Percentiles rank a stretch among this genome's conserved stretches.
These are phyloP conservation scores for Chamaetylas fuelleborni DNA, from an alignment of 2,113 vertebrate species.

Conservation along the genomic window DNA sequence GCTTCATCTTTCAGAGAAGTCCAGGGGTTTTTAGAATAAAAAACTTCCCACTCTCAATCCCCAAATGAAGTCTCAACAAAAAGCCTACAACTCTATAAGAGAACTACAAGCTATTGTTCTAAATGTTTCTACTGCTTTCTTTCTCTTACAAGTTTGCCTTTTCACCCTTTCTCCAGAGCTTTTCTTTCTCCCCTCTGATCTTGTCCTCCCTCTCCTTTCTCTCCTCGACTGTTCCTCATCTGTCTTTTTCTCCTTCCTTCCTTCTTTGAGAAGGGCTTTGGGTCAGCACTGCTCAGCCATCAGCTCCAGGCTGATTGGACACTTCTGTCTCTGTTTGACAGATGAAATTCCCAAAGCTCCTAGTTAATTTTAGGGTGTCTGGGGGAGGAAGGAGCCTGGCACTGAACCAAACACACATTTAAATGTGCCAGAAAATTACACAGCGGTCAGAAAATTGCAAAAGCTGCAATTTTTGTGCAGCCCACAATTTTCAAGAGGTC, in stretches of 20 bases:
- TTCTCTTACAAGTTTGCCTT: neutral
- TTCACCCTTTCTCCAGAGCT: neutral
- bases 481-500: conserved; percentile 53
- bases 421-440: conserved; percentile 48
- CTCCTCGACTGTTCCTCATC: neutral
- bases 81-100: neutral
- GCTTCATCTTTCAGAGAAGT: neutral
- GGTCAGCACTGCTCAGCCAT: neutral
- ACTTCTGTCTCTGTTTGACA: conserved; percentile 24
- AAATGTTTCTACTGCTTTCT: neutral
- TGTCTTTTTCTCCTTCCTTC: neutral
- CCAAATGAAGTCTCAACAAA: neutral
- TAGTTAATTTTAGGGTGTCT: conserved; percentile 66
- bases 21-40: neutral
- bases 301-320: conserved; percentile 6
- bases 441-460: conserved; percentile 53
- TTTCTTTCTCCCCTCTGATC: neutral
- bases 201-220: neutral
- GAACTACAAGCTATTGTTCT: neutral
- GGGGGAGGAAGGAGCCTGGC: conserved; percentile 17
- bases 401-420: conserved; percentile 25
- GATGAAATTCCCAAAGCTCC: conserved; percentile 57
- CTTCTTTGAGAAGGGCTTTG: neutral
- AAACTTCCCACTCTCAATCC: neutral
- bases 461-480: conserved; percentile 52